These are phyloP conservation scores for Dipodomys stephensi DNA, from an alignment of 2,113 vertebrate species.

Conservation along the genomic window DNA sequence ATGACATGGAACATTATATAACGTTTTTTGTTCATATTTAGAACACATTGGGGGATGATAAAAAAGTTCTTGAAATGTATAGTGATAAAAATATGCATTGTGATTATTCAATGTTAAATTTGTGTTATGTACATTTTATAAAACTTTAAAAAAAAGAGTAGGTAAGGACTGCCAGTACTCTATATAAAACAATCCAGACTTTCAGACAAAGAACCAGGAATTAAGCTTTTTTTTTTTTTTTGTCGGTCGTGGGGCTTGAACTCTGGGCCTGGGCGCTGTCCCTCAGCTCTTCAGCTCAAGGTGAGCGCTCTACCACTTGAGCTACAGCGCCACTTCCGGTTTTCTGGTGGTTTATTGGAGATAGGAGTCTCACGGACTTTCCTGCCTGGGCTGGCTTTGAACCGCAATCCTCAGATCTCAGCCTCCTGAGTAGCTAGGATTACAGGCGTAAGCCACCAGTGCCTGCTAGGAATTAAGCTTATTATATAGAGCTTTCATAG, in stretches of 20 bases:
- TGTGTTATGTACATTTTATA: neutral
- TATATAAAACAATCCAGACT: neutral
- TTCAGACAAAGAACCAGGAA: neutral
- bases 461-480: neutral
- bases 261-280: too few relatives aligned
- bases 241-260: too few relatives aligned
- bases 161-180: neutral
- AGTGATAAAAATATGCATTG: neutral
- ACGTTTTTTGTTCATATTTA: slow-evolving; percentile 14
- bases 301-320: too few relatives aligned
- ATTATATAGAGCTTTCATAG: neutral
- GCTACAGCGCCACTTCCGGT: too few relatives aligned
- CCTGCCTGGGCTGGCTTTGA: too few relatives aligned
- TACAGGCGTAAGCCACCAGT: too few relatives aligned
- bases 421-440: too few relatives aligned
- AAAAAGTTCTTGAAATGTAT: slow-evolving; percentile 28
- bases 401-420: too few relatives aligned
- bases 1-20: neutral
- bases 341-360: too few relatives aligned
- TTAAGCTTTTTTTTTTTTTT: neutral
- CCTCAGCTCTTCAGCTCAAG: too few relatives aligned
- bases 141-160: neutral
- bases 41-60: neutral
- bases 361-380: too few relatives aligned
- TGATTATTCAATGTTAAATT: slow-evolving; percentile 16